phyloP scores from a whole-genome alignment of 1,140 invertebrate genomes.

The Lepidurus packardi region DNA sequence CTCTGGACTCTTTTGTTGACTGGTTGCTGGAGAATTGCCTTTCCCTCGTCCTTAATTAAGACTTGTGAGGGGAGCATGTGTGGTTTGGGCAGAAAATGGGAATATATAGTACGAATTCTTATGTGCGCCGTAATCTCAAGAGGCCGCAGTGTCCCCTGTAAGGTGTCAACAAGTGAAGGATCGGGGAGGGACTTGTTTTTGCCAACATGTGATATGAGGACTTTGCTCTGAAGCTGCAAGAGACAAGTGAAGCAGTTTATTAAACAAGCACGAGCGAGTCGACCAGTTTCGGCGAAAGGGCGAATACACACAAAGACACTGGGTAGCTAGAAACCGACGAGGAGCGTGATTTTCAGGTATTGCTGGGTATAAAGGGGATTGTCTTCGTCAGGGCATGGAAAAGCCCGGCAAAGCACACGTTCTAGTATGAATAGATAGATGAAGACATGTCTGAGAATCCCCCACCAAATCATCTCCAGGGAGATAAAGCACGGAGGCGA shows the following conservation, averaged over 20 bases:
- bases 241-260: background rate
- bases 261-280: background rate
- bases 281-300: background rate
- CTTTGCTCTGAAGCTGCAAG: background rate
- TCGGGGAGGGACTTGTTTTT: background rate
- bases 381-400: background rate
- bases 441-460: slow-evolving; percentile 7
- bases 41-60: slow-evolving; percentile 1
- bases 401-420: background rate
- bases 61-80: background rate
- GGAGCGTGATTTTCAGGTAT: slow-evolving; percentile 16
- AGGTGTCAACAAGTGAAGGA: slow-evolving; percentile 21
- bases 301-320: background rate
- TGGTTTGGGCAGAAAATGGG: background rate
- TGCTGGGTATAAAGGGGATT: background rate
- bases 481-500: slow-evolving; percentile 15
- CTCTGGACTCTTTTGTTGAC: background rate
- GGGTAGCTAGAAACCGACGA: background rate
- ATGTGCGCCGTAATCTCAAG: background rate
- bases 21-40: background rate
- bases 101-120: background rate
- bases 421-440: background rate
- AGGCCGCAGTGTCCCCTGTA: background rate
- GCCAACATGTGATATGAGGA: background rate
- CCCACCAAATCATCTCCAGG: slow-evolving; percentile 8